These are phyloP conservation scores for Ischnura elegans DNA, from an alignment of 2,888 invertebrate species.

Conservation along the genomic window DNA sequence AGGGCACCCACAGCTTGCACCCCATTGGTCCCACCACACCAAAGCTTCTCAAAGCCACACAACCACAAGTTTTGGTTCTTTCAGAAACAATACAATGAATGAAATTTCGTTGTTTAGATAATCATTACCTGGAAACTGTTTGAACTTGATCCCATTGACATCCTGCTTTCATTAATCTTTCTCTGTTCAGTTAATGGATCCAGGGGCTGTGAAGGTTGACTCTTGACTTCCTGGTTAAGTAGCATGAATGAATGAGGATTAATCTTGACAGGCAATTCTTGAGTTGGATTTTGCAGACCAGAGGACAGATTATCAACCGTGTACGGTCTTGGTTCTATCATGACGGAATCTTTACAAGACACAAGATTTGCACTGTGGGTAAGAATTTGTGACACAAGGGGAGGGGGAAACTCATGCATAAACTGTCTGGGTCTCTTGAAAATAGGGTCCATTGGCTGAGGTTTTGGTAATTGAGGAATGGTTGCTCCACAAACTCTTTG, in stretches of 20 bases:
- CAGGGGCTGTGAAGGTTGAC: background rate
- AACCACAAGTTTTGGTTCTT: too few species aligned
- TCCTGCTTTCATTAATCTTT: background rate
- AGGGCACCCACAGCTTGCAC: too few species aligned
- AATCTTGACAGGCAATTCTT: background rate
- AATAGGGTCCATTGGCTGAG: constrained; percentile 19
- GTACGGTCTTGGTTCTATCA: background rate
- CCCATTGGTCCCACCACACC: too few species aligned
- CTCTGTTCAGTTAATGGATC: background rate
- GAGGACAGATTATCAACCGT: background rate
- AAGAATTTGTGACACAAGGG: background rate
- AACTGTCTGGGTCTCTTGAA: constrained; percentile 35
- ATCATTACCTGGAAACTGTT: constrained; percentile 1
- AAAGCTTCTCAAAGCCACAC: too few species aligned
- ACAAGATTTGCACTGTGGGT: background rate
- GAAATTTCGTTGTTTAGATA: too few species aligned
- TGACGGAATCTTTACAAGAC: background rate
- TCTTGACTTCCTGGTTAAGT: constrained; percentile 16
- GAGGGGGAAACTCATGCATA: background rate
- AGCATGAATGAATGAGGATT: background rate
- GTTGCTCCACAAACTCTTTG: background rate
- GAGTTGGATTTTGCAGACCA: background rate
- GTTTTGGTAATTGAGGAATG: constrained; percentile 25
- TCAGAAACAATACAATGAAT: too few species aligned
- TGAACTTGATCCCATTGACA: background rate